Conservation (phyloP, 2,888 invertebrate genomes). For the Drosophila kambysellisi region DNA sequence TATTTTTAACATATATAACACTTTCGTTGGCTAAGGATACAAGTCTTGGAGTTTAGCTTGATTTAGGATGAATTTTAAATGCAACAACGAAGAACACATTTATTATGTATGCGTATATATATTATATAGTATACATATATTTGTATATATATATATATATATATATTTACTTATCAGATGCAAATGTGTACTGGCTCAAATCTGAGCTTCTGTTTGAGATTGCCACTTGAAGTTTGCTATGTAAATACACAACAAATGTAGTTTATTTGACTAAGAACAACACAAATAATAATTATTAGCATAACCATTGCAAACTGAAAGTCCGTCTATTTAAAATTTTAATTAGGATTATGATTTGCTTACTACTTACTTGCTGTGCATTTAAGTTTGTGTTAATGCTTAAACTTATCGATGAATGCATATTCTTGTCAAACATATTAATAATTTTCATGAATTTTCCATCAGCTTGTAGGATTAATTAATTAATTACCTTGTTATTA, state of each 20-base stretch:
- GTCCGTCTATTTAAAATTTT: too few relatives aligned
- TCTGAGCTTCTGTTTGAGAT: slow-evolving; percentile 17
- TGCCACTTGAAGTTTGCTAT: slow-evolving; percentile 11
- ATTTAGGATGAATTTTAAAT: slow-evolving; percentile 33
- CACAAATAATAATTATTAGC: background rate
- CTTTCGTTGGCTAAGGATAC: slow-evolving; percentile 18
- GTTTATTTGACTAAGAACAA: background rate
- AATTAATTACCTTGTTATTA: background rate
- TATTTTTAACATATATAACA: slow-evolving; percentile 33
- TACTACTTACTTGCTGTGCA: background rate
- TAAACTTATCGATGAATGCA: background rate
- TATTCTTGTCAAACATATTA: too few relatives aligned
- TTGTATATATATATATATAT: background rate
- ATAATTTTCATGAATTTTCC: background rate
- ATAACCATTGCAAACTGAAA: background rate
- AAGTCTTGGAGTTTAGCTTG: slow-evolving; percentile 20
- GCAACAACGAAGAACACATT: background rate
- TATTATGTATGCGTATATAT: background rate
- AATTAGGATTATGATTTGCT: background rate
- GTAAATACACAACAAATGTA: background rate
- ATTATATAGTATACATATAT: background rate
- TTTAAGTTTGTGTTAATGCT: background rate
- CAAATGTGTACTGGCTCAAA: background rate
- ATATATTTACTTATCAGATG: background rate
- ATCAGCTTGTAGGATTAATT: too few relatives aligned